These are phyloP conservation scores for Heteropelma amictum DNA, from an alignment of 2,888 invertebrate species.

Conservation along the genomic window DNA sequence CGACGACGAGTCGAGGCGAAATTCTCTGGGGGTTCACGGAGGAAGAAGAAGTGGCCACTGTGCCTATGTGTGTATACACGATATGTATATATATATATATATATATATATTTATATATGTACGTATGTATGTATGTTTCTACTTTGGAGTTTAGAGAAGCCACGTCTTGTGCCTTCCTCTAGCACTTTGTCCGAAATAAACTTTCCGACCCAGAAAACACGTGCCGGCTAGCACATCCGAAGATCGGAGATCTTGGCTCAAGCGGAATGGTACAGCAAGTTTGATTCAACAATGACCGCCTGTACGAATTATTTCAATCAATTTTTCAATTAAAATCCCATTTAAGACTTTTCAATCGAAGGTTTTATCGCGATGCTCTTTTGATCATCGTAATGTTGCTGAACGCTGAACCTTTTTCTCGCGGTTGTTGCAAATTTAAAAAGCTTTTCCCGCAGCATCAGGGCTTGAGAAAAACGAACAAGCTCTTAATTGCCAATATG, in stretches of 20 bases:
- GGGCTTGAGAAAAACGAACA: no score
- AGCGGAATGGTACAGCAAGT: conserved; percentile 36
- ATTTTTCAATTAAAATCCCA: conserved; percentile 1
- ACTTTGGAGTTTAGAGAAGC: no score
- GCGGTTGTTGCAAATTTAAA: no score
- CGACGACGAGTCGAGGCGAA: conserved; percentile 28
- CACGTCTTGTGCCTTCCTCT: no score
- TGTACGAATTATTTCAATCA: not conserved
- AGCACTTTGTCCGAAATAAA: conserved; percentile 56
- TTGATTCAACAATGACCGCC: conserved; percentile 18
- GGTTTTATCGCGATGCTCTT: no score
- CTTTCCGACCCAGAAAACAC: conserved; percentile 59
- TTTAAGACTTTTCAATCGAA: no score
- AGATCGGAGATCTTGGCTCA: conserved; percentile 18
- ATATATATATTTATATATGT: not conserved
- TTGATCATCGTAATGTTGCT: no score
- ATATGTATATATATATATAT: not conserved
- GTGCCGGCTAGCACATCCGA: conserved; percentile 45
- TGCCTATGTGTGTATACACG: conserved; percentile 32
- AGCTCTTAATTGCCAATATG: no score
- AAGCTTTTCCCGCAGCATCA: no score
- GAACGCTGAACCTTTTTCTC: no score
- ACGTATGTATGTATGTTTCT: conserved; percentile 13
- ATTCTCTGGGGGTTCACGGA: conserved; percentile 9
- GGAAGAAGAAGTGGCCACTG: conserved; percentile 44